Base-by-base conservation (phyloP, 2,797 vertebrate species). In the Falco berigora region DNA sequence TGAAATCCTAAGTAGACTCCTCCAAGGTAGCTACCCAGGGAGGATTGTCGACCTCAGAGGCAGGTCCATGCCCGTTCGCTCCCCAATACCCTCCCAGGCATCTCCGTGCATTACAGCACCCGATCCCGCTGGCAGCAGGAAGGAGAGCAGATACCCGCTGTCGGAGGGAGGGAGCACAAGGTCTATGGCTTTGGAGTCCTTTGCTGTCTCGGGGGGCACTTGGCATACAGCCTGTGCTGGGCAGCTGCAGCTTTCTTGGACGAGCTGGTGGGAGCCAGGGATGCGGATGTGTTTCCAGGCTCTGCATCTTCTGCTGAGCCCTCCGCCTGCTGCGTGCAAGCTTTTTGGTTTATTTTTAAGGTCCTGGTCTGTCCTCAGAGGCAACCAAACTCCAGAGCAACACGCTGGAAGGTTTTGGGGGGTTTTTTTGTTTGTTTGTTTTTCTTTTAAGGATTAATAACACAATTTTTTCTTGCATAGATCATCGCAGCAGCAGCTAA, bases 401-500 rank as follows among this genome's bases (percentile, higher is more conserved):
- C 12, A 14, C 28, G 3, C 71, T 69, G 67, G 28, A 34, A 72
- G 67, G 50, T 61, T 68, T 61, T 18, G 42, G 42, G 14, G 0
- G 1, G 46, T 40, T 49, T 63, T 81, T 55, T 42, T 0, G 1
- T 55, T 44, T 53, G 53, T 63, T 81, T 55, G 12, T 38, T 66
- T 67, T 76, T 44, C 61, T 84, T 87, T 88, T 58, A 72, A 94
- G 95, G 96, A 97, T 92, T 97, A 96, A 97, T 97, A 97, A 92
- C 93, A 38, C 73, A 5, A 55, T 95, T 93, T 93, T 96, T 95
- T 88, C 94, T 88, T 97, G 97, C 97, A 97, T 97, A 97, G 97
- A 98, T 98, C 97, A 97, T 85, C 15, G 32, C 90, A 52, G 95
- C 95, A 93, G 95, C 96, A 79, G 93, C 96, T 95, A 88, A 94